Evolutionary conservation across 2,888 invertebrate species (phyloP).

Genomic region (Platycheirus albimanus): DNA sequence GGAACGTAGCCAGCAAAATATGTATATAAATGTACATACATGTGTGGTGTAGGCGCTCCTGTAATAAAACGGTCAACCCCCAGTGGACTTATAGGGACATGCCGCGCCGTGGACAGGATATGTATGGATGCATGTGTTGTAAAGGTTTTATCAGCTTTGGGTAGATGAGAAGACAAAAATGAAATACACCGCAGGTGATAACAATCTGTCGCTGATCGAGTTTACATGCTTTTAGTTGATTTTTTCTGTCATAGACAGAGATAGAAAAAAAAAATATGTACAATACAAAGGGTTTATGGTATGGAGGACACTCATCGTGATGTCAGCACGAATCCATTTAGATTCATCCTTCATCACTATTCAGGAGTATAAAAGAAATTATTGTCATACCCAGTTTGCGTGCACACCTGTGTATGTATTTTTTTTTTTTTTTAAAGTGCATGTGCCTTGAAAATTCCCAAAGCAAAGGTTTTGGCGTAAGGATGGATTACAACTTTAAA

Average conservation of each 20-base stretch:
- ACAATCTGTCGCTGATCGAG: conserved; percentile 69
- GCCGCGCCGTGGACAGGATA: not conserved
- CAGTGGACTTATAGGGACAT: not conserved
- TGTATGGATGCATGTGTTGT: conserved; percentile 36
- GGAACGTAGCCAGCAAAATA: conserved; percentile 12
- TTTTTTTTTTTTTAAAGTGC: not conserved
- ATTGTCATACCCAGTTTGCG: not conserved
- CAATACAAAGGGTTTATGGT: conserved; percentile 8
- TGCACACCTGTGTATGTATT: conserved; percentile 3
- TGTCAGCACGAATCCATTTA: conserved; percentile 36
- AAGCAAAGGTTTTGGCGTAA: not conserved
- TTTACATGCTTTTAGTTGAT: conserved; percentile 67
- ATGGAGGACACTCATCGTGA: conserved; percentile 46
- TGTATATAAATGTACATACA: too few relatives aligned
- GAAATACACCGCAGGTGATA: conserved; percentile 60
- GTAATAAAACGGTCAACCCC: conserved; percentile 26
- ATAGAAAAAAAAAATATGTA: conserved; percentile 4
- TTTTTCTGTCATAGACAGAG: conserved; percentile 29
- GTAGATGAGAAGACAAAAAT: conserved; percentile 38
- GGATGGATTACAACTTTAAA: not conserved
- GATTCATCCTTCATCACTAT: conserved; percentile 18
- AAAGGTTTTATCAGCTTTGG: conserved; percentile 46
- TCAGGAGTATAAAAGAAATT: conserved; percentile 13
- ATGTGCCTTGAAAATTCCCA: conserved; percentile 6
- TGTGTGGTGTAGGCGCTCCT: conserved; percentile 32